Evolutionary conservation across 2,888 invertebrate species (phyloP).

Genomic region (Phragmatobia fuliginosa): DNA sequence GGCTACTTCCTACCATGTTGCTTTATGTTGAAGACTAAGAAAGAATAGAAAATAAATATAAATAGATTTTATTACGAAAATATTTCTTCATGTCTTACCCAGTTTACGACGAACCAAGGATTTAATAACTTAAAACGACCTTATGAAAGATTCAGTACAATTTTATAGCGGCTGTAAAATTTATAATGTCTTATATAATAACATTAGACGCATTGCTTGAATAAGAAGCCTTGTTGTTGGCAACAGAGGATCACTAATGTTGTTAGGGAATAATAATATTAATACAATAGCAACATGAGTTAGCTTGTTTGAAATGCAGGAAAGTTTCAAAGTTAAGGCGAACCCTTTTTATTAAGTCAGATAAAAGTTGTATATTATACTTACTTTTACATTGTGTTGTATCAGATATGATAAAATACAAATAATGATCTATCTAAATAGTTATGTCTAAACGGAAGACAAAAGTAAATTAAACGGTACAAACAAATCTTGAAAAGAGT

Average conservation of each 20-base stretch:
- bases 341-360: background rate
- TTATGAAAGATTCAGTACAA: conserved; percentile 27
- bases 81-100: conserved; percentile 9
- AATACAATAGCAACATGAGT: conserved; percentile 1
- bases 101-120: conserved; percentile 38
- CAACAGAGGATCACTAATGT: conserved; percentile 6
- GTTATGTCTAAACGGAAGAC: background rate
- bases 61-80: conserved; percentile 16
- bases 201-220: conserved; percentile 12
- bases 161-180: conserved; percentile 43
- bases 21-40: background rate
- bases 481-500: background rate
- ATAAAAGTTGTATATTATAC: background rate
- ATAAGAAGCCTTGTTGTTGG: conserved; percentile 4
- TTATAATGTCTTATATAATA: conserved; percentile 24
- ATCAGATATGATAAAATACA: background rate
- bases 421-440: background rate
- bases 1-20: background rate
- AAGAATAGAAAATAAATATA: conserved; percentile 7
- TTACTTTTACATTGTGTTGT: too few species aligned
- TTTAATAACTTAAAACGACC: conserved; percentile 38
- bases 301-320: background rate
- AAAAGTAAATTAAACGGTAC: background rate
- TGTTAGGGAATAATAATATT: background rate
- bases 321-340: background rate